phyloP scores from a whole-genome alignment of 2,797 vertebrate species.

The Enteromius mattozi region DNA sequence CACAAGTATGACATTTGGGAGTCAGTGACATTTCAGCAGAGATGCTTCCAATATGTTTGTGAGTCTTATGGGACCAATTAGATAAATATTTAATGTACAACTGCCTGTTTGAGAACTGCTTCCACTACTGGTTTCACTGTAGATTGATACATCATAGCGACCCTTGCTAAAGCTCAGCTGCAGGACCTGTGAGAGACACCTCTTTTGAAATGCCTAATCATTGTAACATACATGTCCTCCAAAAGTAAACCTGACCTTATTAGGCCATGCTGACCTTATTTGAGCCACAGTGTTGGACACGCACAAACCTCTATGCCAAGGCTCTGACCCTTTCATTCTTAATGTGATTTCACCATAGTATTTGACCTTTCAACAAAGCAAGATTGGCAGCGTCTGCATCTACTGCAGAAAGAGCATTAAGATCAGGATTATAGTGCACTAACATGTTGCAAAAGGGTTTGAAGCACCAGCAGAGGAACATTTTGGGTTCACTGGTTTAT shows the following conservation, averaged over 20 bases:
- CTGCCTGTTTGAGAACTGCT: constrained; percentile 69
- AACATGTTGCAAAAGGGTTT: not conserved
- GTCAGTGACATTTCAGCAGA: constrained; percentile 77
- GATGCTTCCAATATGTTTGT: constrained; percentile 75
- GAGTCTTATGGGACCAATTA: constrained; percentile 80
- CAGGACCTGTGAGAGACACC: constrained; percentile 6
- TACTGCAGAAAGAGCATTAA: constrained; percentile 2
- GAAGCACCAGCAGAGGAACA: constrained; percentile 2
- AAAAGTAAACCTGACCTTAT: constrained; percentile 5
- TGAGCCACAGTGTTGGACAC: not conserved
- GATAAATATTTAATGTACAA: constrained; percentile 82
- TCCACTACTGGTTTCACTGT: constrained; percentile 57
- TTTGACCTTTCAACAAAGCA: constrained; percentile 32
- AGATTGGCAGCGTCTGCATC: not conserved
- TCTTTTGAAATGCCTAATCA: not conserved
- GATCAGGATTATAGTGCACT: constrained; percentile 14
- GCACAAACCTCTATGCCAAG: not conserved
- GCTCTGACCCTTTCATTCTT: constrained; percentile 7
- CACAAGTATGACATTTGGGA: constrained; percentile 75
- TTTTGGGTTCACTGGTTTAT: constrained; percentile 28
- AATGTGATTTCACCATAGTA: not conserved
- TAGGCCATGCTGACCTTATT: not conserved
- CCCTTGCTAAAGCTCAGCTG: not conserved
- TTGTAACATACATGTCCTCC: not conserved
- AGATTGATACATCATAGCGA: constrained; percentile 58